Evolutionary conservation across 92 coral and sea anemone genomes (phyloP), one percentile per base, ranked within the genome.

Genomic region (Paragorgia papillata): DNA sequence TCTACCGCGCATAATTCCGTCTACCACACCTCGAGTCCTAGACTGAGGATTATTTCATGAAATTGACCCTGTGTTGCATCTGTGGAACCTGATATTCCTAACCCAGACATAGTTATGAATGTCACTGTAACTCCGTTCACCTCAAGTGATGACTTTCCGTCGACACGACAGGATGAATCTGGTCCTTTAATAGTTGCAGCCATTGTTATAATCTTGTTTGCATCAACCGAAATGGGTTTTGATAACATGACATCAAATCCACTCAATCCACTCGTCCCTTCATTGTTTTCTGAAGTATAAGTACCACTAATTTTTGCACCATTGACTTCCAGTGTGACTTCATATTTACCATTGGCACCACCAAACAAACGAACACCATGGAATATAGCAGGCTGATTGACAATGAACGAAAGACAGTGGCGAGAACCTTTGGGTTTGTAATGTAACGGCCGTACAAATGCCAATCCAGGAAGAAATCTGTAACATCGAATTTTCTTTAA

Each of bases 361-460:
- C 97, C 97, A 41, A 87, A 92, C 57, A 92, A 78, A 3, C 90
- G 87, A 20, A 92, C 80, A 37, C 97, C 97, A 57, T 83, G 80
- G 12, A 92, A 35, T 19, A 53, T 48, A 10, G 88, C 41, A 0
- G 86, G 80, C 20, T 88, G 80, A 62, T 69, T 83, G 27, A 85
- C 97, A 17, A 84, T 20, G 65, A 92, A 85, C 3, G 75, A 84
- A n/a, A 92, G 67, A 9, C 56, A 33, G 62, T 92, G 91, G 39
- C 88, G 75, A 30, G 66, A 56, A 76, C 7, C 43, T 55, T 79
- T 27, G 39, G n/a, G n/a, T n/a, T n/a, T n/a, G n/a, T n/a, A n/a
- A n/a, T 70, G 10, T 4, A 39, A 34, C 24, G 79, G 30, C 40
- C 25, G 18, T 4, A 10, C 10, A 4, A 37, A 4, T 37, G 10